phyloP scores from a whole-genome alignment of 2,888 invertebrate genomes.

The Ichneumon xanthorius region DNA sequence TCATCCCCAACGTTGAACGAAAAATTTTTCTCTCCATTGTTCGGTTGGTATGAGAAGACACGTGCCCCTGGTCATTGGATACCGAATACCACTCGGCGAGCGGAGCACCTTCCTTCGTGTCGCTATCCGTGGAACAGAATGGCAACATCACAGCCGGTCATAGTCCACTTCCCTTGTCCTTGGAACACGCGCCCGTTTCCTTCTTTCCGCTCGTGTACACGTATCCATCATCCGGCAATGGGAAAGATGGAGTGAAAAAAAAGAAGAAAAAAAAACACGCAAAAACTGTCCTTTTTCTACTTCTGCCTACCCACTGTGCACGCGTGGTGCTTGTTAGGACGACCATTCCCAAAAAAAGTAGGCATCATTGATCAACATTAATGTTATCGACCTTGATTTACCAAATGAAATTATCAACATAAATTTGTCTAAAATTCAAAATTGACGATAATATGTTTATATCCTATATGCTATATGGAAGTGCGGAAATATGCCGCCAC shows the following conservation, averaged over 20 bases:
- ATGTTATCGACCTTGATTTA: too few species aligned
- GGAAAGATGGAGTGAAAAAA: constrained; percentile 35
- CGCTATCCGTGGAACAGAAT: constrained; percentile 8
- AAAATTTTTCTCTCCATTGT: constrained; percentile 64
- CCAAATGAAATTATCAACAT: too few species aligned
- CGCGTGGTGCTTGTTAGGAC: constrained; percentile 8
- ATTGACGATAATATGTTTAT: too few species aligned
- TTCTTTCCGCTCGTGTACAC: constrained; percentile 53
- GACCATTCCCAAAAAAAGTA: neutral
- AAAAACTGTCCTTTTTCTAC: constrained; percentile 35
- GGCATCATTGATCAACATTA: too few species aligned
- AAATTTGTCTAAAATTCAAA: too few species aligned
- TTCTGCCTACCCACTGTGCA: constrained; percentile 13
- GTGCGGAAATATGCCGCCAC: too few species aligned
- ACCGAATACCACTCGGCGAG: constrained; percentile 64
- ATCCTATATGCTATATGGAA: too few species aligned
- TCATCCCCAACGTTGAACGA: constrained; percentile 21
- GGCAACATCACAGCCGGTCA: constrained; percentile 41
- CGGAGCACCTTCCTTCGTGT: constrained; percentile 57
- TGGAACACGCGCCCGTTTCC: constrained; percentile 45
- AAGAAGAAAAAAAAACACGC: constrained; percentile 3
- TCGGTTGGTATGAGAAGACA: constrained; percentile 54
- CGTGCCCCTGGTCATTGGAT: constrained; percentile 69
- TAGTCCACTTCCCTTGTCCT: constrained; percentile 58
- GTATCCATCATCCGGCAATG: constrained; percentile 61